Percentiles rank a stretch among this genome's conserved stretches.
Evolutionary conservation across 2,113 vertebrate species (phyloP).

Genomic region (Indicator indicator): DNA sequence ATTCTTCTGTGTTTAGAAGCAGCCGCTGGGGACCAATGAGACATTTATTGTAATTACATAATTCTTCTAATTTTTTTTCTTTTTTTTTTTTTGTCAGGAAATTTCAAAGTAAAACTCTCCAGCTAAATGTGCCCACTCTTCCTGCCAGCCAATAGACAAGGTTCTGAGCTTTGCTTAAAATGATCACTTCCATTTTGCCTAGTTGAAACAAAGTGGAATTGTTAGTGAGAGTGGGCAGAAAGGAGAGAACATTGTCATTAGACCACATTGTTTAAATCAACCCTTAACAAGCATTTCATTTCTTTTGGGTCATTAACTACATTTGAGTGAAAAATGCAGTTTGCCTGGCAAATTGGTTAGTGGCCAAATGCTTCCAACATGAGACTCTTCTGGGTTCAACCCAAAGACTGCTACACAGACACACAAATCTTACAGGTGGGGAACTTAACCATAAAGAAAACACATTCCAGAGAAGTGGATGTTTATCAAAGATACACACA

Average conservation of each 20-base stretch:
- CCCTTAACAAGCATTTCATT: slow-evolving; percentile 60
- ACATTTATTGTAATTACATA: slow-evolving; percentile 71
- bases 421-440: not conserved
- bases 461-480: not conserved
- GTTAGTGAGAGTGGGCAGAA: slow-evolving; percentile 43
- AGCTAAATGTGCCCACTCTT: not conserved
- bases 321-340: slow-evolving; percentile 56
- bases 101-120: slow-evolving; percentile 66
- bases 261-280: slow-evolving; percentile 59
- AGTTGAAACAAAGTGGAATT: slow-evolving; percentile 40
- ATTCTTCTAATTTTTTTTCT: slow-evolving; percentile 74
- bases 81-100: not conserved
- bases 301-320: slow-evolving; percentile 55
- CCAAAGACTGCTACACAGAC: not conserved
- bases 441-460: not conserved
- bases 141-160: not conserved
- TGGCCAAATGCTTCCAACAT: slow-evolving; percentile 30
- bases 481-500: not conserved
- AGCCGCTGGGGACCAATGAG: slow-evolving; percentile 56
- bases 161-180: slow-evolving; percentile 30
- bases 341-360: slow-evolving; percentile 33
- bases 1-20: slow-evolving; percentile 69
- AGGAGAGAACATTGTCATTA: slow-evolving; percentile 47
- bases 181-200: not conserved
- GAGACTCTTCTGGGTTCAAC: not conserved